Base-by-base conservation (phyloP, 2,888 invertebrate species). In the Chrysolina haemoptera region DNA sequence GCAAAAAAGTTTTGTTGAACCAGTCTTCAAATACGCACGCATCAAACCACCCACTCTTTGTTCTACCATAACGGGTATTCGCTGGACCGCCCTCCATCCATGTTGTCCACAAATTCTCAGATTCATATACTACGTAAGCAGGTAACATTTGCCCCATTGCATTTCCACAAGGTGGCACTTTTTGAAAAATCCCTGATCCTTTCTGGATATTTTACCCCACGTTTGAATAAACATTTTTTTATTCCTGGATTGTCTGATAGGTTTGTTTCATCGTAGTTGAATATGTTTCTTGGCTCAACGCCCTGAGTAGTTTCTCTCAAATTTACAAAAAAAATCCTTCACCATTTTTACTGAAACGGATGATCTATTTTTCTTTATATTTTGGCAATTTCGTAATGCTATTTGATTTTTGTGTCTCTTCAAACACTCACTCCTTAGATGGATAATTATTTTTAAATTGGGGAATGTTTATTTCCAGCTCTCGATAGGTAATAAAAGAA, bases 111-210 rank as follows among this genome's bases (percentile, higher is more conserved):
- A 43, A 64, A 43, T 41, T 64, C 64, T 43, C 64, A 43, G 16
- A 80, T 16, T 82, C 81, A 59, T 84, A 86, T 40, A 68, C 22
- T 14, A 68, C 35, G 22, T 64, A 40, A 27, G 62, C 22, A 10
- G 62, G 27, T 14, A 43, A 27, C 27, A 27, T 27, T 27, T 27
- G 27, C 27, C 27, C 1, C 5, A 27, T 27, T 27, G 27, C 27
- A 27, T 27, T 27, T 27, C 27, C 27, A 27, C 27, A 27, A 27
- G 27, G 27, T 27, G 43, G 43, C 43, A 43, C 43, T 43, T 43
- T 43, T 43, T 43, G 43, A 14, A 43, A 43, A 43, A 14, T 43
- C 10, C 43, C 43, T 43, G 43, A 43, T 43, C 6, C 10, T 43
- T 14, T 43, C 43, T 12, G 43, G 43, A 14, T 43, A 43, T 43